Evolutionary conservation across 2,888 invertebrate genomes (phyloP), one percentile per base, ranked within the genome.

Genomic region (Dicranocentrus wangi): DNA sequence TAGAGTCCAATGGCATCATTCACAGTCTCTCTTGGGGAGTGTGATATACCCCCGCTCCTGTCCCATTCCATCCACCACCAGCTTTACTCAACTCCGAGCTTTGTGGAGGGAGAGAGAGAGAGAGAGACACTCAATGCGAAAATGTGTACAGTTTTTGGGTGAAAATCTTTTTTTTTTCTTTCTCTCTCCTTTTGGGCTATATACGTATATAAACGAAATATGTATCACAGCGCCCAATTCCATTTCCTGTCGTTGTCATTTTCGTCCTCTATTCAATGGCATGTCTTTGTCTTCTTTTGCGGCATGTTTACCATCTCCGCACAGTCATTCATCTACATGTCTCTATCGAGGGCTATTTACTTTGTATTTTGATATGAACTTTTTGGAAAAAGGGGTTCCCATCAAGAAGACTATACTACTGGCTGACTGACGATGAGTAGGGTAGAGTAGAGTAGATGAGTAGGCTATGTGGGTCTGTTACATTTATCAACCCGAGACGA

Each of bases 221-320:
- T 32, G 47, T 47, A 66, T 66, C 66, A 66, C 10, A 39, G 63
- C 63, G 21, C 61, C 21, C 42, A 39, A 63, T 63, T 66, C 66
- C 43, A 51, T 69, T 55, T 53, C 32, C 53, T 51, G 68, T 73
- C 80, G 60, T 47, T 81, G n/a, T n/a, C n/a, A n/a, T n/a, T n/a
- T n/a, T n/a, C n/a, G n/a, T 75, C 70, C 58, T 71, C 81, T 65
- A 81, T 65, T 76, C 63, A 75, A 66, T 76, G 55, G 55, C n/a
- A 32, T 55, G 51, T 63, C 68, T 80, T 72, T 75, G 65, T 70
- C 63, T 71, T 43, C 19, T 32, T 55, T 63, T 61, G 72, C 63
- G 72, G 72, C 47, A 25, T 71, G 71, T 60, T 71, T 60, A 60
- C 71, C 58, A 60, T 71, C 39, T 60, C 60, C 71, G 25, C 71